A percentile compares a stretch with the other conserved stretches of the same genome.
Conservation (phyloP, 2,797 vertebrate genomes). For the Notolabrus celidotus region DNA sequence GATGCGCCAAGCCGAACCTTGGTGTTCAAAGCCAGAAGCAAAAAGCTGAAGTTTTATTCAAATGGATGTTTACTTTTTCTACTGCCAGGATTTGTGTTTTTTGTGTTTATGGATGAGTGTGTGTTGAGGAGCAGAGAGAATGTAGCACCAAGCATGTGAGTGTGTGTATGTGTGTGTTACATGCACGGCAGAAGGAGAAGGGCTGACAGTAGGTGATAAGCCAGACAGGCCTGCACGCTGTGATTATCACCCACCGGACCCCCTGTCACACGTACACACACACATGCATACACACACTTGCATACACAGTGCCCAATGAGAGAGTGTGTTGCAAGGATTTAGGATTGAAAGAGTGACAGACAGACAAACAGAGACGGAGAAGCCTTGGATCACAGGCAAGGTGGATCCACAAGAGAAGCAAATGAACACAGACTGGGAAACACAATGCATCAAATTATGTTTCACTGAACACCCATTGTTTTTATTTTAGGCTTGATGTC, state of each 20-base stretch:
- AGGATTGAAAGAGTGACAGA: conserved; percentile 64
- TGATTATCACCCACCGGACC: conserved; percentile 98
- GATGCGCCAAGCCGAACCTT: conserved; percentile 79
- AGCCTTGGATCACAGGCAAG: conserved; percentile 81
- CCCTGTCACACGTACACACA: conserved; percentile 65
- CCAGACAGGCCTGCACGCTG: conserved; percentile 96
- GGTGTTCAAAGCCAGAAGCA: conserved; percentile 94
- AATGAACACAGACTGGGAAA: conserved; percentile 70
- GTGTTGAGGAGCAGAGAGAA: conserved; percentile 50
- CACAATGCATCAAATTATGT: conserved; percentile 70
- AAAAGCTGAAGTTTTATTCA: conserved; percentile 97
- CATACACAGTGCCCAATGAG: conserved; percentile 68
- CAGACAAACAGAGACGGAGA: conserved; percentile 59
- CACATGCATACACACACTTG: conserved; percentile 51
- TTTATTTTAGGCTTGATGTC: conserved; percentile 48
- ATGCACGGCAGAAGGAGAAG: conserved; percentile 93
- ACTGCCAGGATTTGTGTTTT: conserved; percentile 90
- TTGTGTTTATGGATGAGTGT: conserved; percentile 19
- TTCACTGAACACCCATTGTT: conserved; percentile 52
- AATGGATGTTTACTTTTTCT: conserved; percentile 98
- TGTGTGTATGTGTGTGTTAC: conserved; percentile 86
- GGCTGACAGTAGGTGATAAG: conserved; percentile 99
- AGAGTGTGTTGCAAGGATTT: conserved; percentile 77
- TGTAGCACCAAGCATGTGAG: conserved; percentile 65
- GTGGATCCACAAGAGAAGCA: conserved; percentile 76